phyloP scores from a whole-genome alignment of 2,797 vertebrate genomes.

The Notolabrus celidotus region DNA sequence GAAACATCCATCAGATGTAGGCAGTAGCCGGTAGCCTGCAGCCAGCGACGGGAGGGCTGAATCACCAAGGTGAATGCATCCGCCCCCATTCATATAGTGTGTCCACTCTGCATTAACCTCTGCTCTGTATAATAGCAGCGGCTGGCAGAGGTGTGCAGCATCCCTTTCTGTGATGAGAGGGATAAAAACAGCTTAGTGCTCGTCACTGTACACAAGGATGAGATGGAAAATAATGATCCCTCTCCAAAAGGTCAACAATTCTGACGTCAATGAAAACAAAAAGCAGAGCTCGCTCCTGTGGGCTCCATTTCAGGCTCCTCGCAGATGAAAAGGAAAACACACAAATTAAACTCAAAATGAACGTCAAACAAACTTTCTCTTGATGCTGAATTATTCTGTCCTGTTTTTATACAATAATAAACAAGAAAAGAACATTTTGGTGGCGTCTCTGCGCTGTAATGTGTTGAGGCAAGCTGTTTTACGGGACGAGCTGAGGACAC shows the following conservation, averaged over 20 bases:
- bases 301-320: constrained; percentile 33
- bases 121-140: constrained; percentile 71
- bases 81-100: constrained; percentile 63
- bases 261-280: constrained; percentile 86
- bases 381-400: constrained; percentile 8
- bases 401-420: neutral
- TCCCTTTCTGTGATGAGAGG: constrained; percentile 68
- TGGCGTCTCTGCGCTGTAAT: neutral
- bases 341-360: constrained; percentile 14
- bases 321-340: constrained; percentile 1
- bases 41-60: constrained; percentile 23
- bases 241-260: constrained; percentile 82
- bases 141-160: constrained; percentile 62
- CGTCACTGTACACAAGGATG: constrained; percentile 80
- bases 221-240: constrained; percentile 83
- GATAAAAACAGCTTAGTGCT: constrained; percentile 70
- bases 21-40: too few relatives aligned
- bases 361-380: neutral
- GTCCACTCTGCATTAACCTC: constrained; percentile 83
- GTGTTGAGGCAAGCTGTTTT: constrained; percentile 3
- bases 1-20: constrained; percentile 55
- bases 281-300: constrained; percentile 63
- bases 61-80: constrained; percentile 67
- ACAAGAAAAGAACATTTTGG: neutral
- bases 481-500: neutral